Conservation (phyloP, 2,888 invertebrate species). For the Sphinx pinastri region DNA sequence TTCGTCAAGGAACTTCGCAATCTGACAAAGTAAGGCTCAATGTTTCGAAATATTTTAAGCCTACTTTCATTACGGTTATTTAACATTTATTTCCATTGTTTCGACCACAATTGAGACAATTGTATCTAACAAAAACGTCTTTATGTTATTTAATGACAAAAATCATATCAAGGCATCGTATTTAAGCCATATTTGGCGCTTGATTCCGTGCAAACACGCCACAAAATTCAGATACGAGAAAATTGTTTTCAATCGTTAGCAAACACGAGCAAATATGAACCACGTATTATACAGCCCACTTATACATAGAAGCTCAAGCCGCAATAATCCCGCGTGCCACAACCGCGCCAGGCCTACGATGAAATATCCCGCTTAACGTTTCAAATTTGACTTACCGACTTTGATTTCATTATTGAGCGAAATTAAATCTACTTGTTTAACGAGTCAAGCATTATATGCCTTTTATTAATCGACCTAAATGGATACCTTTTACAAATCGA, state of each 20-base stretch:
- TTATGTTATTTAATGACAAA: neutral
- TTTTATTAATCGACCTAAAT: neutral
- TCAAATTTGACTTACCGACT: conserved; percentile 44
- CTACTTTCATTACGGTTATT: conserved; percentile 5
- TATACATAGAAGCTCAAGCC: conserved; percentile 39
- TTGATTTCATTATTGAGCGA: conserved; percentile 37
- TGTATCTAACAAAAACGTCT: neutral
- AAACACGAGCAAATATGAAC: conserved; percentile 13
- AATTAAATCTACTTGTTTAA: neutral
- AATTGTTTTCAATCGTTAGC: conserved; percentile 2
- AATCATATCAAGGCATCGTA: neutral
- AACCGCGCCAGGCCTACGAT: conserved; percentile 37
- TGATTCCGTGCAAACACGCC: neutral
- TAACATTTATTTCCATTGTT: neutral
- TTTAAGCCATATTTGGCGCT: neutral
- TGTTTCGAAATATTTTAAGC: neutral
- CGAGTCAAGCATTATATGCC: neutral
- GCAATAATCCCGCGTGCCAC: conserved; percentile 49
- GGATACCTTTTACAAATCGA: neutral
- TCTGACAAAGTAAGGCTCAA: neutral
- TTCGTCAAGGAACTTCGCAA: conserved; percentile 32
- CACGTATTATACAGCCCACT: conserved; percentile 11
- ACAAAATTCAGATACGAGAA: conserved; percentile 9
- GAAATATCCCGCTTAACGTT: conserved; percentile 48
- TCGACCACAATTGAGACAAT: neutral